Evolutionary conservation across 1,140 invertebrate genomes (phyloP).

Genomic region (Cyrtorhinus lividipennis): DNA sequence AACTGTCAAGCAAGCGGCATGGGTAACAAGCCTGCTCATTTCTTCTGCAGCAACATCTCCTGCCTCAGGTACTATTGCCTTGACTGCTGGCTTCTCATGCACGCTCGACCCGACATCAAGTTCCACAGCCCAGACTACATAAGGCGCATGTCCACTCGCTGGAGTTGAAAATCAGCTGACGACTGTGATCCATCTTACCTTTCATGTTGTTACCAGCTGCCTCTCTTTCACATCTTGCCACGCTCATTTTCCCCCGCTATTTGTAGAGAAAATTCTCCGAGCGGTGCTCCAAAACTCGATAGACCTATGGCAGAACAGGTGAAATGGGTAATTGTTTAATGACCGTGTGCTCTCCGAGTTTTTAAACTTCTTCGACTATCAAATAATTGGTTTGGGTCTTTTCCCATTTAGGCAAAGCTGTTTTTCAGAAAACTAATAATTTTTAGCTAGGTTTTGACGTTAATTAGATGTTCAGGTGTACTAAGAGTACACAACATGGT

Average conservation of each 20-base stretch:
- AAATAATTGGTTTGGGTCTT: no score
- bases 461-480: no score
- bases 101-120: constrained; percentile 2
- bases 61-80: constrained; percentile 1
- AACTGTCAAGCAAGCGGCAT: not conserved
- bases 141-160: not conserved
- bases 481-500: no score
- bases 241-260: not conserved
- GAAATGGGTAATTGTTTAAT: no score
- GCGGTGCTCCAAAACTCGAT: no score
- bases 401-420: no score
- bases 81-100: not conserved
- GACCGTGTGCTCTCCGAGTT: no score
- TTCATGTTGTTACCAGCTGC: not conserved
- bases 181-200: not conserved
- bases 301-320: no score
- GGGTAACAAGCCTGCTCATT: not conserved
- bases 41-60: constrained; percentile 5
- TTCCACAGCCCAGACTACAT: constrained; percentile 3
- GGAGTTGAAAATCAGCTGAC: not conserved
- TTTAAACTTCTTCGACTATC: no score
- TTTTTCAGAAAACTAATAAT: no score
- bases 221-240: not conserved
- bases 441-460: no score
- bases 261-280: no score